Evolutionary conservation across 2,113 vertebrate species (phyloP).

Genomic region (Sylvilagus bachmani): DNA sequence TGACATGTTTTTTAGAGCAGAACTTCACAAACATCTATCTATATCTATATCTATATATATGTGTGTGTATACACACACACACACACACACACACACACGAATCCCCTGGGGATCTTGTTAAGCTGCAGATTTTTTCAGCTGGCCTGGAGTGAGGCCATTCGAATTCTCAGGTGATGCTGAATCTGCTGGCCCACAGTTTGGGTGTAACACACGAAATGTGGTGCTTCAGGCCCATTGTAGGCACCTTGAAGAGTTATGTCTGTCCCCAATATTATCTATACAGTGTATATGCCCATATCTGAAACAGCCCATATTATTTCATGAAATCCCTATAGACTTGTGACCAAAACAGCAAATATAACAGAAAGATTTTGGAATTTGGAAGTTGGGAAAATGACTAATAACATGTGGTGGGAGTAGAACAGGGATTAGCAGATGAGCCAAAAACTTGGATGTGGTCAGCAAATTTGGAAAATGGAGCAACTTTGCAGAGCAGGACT

Average conservation of each 20-base stretch:
- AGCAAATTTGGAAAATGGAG: background rate
- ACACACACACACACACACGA: background rate
- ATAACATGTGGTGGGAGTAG: background rate
- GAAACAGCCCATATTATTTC: background rate
- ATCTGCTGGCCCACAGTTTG: background rate
- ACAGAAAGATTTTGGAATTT: background rate
- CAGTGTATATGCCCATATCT: no score
- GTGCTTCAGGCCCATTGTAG: background rate
- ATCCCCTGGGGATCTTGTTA: background rate
- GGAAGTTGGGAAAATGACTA: slow-evolving; percentile 2
- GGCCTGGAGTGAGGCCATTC: background rate
- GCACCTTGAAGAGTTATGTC: background rate
- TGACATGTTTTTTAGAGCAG: background rate
- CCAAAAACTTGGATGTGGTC: background rate
- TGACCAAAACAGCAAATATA: background rate
- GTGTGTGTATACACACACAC: no score
- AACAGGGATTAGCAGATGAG: background rate
- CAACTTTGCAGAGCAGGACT: background rate
- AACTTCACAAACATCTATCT: background rate
- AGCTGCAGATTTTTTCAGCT: background rate
- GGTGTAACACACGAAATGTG: background rate
- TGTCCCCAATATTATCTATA: background rate
- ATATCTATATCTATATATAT: no score
- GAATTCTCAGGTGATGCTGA: background rate
- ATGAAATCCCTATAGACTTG: background rate